Evolutionary conservation across 2,113 vertebrate genomes (phyloP).

Genomic region (Xenopus borealis): DNA sequence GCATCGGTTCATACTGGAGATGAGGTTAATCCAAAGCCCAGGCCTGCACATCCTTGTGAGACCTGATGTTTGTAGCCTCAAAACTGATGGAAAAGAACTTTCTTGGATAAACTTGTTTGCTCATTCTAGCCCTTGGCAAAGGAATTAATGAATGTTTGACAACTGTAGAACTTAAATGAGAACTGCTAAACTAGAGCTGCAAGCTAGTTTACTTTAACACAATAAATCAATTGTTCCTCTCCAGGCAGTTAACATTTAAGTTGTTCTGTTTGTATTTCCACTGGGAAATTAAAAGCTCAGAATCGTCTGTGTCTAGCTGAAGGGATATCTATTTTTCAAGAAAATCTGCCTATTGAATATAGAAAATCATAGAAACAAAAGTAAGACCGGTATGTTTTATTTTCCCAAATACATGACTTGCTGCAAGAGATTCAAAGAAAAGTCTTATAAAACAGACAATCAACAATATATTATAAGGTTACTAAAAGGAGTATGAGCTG

Average conservation of each 20-base stretch:
- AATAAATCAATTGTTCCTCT: constrained; percentile 43
- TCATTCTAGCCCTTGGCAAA: constrained; percentile 31
- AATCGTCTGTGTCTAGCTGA: background rate
- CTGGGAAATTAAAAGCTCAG: constrained; percentile 30
- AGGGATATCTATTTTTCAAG: constrained; percentile 4
- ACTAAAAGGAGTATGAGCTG: background rate
- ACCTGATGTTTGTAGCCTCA: background rate
- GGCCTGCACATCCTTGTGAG: background rate
- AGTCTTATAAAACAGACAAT: constrained; percentile 1
- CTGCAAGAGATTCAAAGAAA: background rate
- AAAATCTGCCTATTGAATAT: background rate
- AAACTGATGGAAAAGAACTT: constrained; percentile 8
- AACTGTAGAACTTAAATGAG: constrained; percentile 23
- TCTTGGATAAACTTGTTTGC: background rate
- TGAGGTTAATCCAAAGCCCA: no score
- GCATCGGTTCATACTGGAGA: no score
- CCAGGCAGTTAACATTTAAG: constrained; percentile 26
- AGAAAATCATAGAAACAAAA: background rate
- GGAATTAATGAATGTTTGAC: constrained; percentile 35
- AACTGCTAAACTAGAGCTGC: constrained; percentile 18
- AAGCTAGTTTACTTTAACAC: constrained; percentile 30
- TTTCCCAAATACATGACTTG: background rate
- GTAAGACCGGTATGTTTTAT: no score
- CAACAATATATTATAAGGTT: background rate
- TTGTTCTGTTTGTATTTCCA: constrained; percentile 26